A percentile compares a stretch with the other conserved stretches of the same genome.
Conservation (phyloP, 2,888 invertebrate species). For the Uropetala carovei region DNA sequence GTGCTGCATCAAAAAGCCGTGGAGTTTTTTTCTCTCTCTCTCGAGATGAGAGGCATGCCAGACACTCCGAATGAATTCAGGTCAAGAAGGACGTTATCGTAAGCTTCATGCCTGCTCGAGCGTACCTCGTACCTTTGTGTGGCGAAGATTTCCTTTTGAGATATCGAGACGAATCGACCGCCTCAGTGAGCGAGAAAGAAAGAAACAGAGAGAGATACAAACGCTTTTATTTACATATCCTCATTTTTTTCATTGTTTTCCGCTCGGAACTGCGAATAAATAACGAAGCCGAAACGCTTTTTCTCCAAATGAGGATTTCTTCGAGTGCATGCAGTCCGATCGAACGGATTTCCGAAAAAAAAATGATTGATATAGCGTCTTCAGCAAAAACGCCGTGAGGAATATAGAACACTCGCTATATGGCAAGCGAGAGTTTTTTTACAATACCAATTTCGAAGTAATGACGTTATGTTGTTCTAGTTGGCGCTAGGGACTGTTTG, state of each 20-base stretch:
- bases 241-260: background rate
- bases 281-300: background rate
- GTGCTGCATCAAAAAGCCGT: background rate
- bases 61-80: background rate
- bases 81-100: conserved; percentile 29
- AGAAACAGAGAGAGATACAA: background rate
- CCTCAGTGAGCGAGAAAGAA: no score
- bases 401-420: no score
- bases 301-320: background rate
- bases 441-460: no score
- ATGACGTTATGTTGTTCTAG: no score
- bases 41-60: background rate
- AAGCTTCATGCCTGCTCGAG: background rate
- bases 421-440: no score
- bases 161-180: conserved; percentile 35
- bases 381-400: no score
- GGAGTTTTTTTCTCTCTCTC: background rate
- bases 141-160: background rate
- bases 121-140: background rate
- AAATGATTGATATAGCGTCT: no score
- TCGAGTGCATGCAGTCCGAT: background rate
- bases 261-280: background rate
- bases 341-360: no score
- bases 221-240: background rate
- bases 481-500: no score